Conservation (phyloP, 2,797 vertebrate genomes). For the Lophura swinhoii region DNA sequence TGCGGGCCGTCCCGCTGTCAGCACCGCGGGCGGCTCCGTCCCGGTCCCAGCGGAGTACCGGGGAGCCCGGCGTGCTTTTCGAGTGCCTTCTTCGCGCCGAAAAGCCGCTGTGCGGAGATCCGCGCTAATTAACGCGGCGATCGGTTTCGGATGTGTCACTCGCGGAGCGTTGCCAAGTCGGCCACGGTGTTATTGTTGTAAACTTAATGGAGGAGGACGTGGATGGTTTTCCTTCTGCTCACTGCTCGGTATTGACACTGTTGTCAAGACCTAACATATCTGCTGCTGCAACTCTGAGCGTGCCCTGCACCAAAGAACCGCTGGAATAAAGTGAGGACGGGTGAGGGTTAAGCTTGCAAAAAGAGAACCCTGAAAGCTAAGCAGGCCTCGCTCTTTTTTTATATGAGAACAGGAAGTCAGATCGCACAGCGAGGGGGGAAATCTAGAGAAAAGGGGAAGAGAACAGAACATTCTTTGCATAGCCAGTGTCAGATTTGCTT, state of each 20-base stretch:
- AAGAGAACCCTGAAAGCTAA: background rate
- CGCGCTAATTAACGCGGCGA: background rate
- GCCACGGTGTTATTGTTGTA: background rate
- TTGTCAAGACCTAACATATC: background rate
- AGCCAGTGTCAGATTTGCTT: background rate
- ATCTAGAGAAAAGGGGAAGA: conserved; percentile 54
- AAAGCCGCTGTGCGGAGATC: background rate
- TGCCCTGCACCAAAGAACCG: background rate
- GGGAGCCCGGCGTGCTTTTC: background rate
- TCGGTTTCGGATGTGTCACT: background rate
- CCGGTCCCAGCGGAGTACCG: no score
- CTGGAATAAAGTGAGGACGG: background rate
- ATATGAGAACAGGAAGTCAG: conserved; percentile 60
- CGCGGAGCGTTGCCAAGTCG: background rate
- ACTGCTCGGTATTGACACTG: background rate
- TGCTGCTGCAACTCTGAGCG: background rate
- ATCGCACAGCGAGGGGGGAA: conserved; percentile 22
- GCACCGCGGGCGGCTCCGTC: no score
- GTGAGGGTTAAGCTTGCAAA: background rate
- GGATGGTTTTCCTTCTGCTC: background rate
- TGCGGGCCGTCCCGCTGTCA: no score
- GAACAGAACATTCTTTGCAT: background rate
- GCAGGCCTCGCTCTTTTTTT: background rate
- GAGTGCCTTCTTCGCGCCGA: background rate
- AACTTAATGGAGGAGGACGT: background rate